Evolutionary conservation across 1,140 invertebrate species (phyloP).

Genomic region (Steinernema feltiae): DNA sequence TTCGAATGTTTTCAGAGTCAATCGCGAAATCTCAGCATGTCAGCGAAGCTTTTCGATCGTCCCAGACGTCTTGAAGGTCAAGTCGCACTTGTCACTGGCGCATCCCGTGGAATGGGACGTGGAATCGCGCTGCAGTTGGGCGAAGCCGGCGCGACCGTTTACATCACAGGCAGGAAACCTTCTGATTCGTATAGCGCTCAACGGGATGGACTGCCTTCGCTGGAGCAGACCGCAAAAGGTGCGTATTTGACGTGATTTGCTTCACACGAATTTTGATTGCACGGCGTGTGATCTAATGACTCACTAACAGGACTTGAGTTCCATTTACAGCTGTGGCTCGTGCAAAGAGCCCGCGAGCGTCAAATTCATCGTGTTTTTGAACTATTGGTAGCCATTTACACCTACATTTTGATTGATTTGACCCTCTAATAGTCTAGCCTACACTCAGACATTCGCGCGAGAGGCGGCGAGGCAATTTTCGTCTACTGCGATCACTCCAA

Average conservation of each 20-base stretch:
- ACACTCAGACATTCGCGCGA: slow-evolving; percentile 41
- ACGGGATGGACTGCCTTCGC: not conserved
- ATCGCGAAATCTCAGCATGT: not conserved
- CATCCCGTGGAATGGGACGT: slow-evolving; percentile 59
- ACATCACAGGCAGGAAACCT: slow-evolving; percentile 56
- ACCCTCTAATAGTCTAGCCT: too few relatives aligned
- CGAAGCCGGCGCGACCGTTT: slow-evolving; percentile 59
- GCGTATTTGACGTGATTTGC: not conserved
- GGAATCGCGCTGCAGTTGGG: slow-evolving; percentile 59
- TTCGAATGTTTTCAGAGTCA: not conserved
- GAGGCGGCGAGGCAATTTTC: slow-evolving; percentile 59
- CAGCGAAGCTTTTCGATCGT: not conserved
- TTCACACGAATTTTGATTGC: too few relatives aligned
- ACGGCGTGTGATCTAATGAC: too few relatives aligned
- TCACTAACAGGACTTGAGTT: too few relatives aligned
- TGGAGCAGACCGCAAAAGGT: slow-evolving; percentile 10
- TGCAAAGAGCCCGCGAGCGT: too few relatives aligned
- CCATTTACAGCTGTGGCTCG: too few relatives aligned
- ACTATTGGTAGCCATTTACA: too few relatives aligned
- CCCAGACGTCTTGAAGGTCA: slow-evolving; percentile 47
- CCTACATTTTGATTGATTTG: too few relatives aligned
- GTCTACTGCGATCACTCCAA: slow-evolving; percentile 61
- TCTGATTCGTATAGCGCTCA: not conserved
- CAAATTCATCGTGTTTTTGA: too few relatives aligned
- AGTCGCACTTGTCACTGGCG: slow-evolving; percentile 60